A percentile compares a stretch with the other conserved stretches of the same genome.
phyloP scores from a whole-genome alignment of 2,113 vertebrate genomes.

The Ciconia maguari region DNA sequence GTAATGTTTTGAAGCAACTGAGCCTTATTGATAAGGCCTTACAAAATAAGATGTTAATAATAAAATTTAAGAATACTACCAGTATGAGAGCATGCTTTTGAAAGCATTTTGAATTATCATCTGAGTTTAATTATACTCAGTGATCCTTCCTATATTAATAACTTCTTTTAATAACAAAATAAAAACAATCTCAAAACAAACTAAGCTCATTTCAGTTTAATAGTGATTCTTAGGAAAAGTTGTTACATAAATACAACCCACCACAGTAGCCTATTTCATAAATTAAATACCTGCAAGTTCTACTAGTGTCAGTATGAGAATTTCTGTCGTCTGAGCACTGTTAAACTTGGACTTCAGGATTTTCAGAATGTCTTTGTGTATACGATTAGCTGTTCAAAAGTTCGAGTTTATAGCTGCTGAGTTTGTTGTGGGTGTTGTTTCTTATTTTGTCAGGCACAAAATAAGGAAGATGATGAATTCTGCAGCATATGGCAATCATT shows the following conservation, averaged over 20 bases:
- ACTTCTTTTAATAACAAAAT: not conserved
- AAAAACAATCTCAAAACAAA: not conserved
- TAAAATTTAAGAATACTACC: not conserved
- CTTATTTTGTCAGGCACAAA: conserved; percentile 53
- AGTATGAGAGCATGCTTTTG: not conserved
- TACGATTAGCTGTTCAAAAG: not conserved
- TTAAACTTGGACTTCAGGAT: not conserved
- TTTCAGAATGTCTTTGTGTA: not conserved
- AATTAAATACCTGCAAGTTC: not conserved
- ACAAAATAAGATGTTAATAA: not conserved
- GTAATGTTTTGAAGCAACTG: not conserved
- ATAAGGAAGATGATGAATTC: conserved; percentile 85
- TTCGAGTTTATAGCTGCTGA: not conserved
- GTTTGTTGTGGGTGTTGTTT: not conserved
- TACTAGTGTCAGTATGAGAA: not conserved
- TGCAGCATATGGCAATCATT: conserved; percentile 90
- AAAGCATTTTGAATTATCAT: not conserved
- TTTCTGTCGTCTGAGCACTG: not conserved
- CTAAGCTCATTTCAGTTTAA: not conserved
- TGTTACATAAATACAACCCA: not conserved
- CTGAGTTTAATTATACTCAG: not conserved
- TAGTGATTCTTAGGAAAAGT: not conserved
- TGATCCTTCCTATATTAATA: not conserved
- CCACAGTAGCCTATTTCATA: not conserved
- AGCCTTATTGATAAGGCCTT: not conserved